Percentiles rank a stretch among this genome's conserved stretches.
Conservation (phyloP, 2,113 vertebrate genomes). For the Clarias magur region DNA sequence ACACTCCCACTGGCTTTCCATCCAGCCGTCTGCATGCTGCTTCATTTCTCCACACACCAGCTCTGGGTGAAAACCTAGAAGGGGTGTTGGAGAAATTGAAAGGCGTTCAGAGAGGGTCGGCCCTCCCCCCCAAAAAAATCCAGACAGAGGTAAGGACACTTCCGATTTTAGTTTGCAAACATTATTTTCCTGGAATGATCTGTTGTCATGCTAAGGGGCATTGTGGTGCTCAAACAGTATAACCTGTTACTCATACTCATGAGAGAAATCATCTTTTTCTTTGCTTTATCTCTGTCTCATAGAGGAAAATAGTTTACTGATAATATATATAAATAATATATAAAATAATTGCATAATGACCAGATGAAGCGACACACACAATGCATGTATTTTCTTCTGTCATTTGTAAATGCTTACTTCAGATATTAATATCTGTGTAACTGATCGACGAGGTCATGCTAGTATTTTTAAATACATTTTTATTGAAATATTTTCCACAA, state of each 20-base stretch:
- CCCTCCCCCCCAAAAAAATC: conserved; percentile 48
- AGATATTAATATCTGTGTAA: background rate
- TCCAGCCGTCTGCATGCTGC: conserved; percentile 63
- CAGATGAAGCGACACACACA: background rate
- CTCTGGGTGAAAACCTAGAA: conserved; percentile 78
- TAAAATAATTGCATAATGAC: background rate
- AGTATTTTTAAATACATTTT: background rate
- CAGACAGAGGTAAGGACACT: conserved; percentile 63
- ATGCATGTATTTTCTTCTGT: background rate
- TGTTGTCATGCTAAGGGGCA: background rate
- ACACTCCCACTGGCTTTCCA: conserved; percentile 61
- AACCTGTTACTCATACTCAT: conserved; percentile 5
- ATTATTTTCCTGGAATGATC: background rate
- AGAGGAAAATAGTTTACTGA: background rate
- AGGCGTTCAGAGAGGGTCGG: conserved; percentile 61
- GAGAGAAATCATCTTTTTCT: background rate
- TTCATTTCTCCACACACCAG: conserved; percentile 79
- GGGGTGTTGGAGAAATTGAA: conserved; percentile 80
- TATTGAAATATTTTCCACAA: background rate
- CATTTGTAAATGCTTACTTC: background rate
- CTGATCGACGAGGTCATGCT: no score
- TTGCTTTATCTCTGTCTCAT: background rate
- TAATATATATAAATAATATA: conserved; percentile 8
- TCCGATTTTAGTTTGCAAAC: background rate
- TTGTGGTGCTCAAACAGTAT: background rate